Percentiles rank a stretch among this genome's conserved stretches.
Conservation (phyloP, 1,140 invertebrate genomes). For the Holotrichia oblita region DNA sequence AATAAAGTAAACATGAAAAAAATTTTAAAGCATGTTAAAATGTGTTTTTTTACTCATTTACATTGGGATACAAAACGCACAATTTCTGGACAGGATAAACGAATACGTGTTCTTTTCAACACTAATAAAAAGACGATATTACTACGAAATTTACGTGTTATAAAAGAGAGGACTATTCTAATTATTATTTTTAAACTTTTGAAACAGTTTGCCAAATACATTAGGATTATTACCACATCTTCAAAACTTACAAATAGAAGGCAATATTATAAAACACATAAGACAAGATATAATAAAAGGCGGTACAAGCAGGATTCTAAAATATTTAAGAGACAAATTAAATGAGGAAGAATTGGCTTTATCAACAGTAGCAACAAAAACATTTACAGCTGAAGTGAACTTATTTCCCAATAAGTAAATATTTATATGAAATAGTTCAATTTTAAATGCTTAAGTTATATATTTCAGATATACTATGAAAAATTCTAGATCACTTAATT, state of each 20-base stretch:
- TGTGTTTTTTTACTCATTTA: too few relatives aligned
- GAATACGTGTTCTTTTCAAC: too few relatives aligned
- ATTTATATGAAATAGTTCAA: background rate
- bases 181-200: conserved; percentile 34
- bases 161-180: too few relatives aligned
- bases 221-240: conserved; percentile 81
- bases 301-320: conserved; percentile 83
- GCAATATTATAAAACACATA: conserved; percentile 83
- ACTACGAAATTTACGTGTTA: too few relatives aligned
- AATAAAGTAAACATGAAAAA: too few relatives aligned
- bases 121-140: too few relatives aligned
- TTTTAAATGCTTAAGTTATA: conserved; percentile 28
- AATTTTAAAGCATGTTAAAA: too few relatives aligned
- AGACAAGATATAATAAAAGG: conserved; percentile 80
- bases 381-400: background rate
- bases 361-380: conserved; percentile 30
- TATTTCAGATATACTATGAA: conserved; percentile 74
- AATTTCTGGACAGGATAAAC: too few relatives aligned
- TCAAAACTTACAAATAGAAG: conserved; percentile 83
- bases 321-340: conserved; percentile 74
- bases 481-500: conserved; percentile 74
- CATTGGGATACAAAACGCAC: too few relatives aligned
- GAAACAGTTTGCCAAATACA: conserved; percentile 75
- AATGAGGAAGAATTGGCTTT: conserved; percentile 48
- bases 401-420: conserved; percentile 39